These are phyloP conservation scores for Cylas formicarius DNA, from an alignment of 1,140 invertebrate genomes.

Conservation along the genomic window DNA sequence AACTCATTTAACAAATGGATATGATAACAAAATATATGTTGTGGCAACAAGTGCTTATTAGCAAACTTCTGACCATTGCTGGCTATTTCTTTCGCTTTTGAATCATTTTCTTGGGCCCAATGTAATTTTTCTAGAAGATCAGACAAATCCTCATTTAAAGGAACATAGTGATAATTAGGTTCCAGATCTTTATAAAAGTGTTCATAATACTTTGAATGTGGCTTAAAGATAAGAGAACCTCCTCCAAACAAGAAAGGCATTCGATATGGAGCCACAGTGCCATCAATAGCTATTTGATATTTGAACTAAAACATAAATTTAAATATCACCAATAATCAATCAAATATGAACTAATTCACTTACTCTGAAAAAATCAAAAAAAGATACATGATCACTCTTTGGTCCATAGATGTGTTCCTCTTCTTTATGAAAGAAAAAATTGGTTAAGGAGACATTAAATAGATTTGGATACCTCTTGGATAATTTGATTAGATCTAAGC, in stretches of 20 bases:
- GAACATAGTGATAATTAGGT: conserved; percentile 76
- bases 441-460: conserved; percentile 88
- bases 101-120: conserved; percentile 76
- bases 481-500: conserved; percentile 78
- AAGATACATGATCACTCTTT: conserved; percentile 74
- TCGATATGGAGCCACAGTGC: conserved; percentile 92
- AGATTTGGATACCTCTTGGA: conserved; percentile 68
- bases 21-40: conserved; percentile 88
- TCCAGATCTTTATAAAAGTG: conserved; percentile 79
- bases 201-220: conserved; percentile 89
- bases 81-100: conserved; percentile 62
- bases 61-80: conserved; percentile 66
- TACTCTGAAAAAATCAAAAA: conserved; percentile 95
- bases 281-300: conserved; percentile 92
- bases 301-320: conserved; percentile 69
- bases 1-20: conserved; percentile 73
- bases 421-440: conserved; percentile 93
- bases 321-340: conserved; percentile 16
- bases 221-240: conserved; percentile 82
- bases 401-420: conserved; percentile 81
- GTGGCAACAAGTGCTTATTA: conserved; percentile 71
- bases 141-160: conserved; percentile 70
- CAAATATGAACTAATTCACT: conserved; percentile 36
- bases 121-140: conserved; percentile 72
- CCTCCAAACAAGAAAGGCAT: conserved; percentile 87